Evolutionary conservation across 2,888 invertebrate genomes (phyloP).

Genomic region (Pristionchus fissidentatus): DNA sequence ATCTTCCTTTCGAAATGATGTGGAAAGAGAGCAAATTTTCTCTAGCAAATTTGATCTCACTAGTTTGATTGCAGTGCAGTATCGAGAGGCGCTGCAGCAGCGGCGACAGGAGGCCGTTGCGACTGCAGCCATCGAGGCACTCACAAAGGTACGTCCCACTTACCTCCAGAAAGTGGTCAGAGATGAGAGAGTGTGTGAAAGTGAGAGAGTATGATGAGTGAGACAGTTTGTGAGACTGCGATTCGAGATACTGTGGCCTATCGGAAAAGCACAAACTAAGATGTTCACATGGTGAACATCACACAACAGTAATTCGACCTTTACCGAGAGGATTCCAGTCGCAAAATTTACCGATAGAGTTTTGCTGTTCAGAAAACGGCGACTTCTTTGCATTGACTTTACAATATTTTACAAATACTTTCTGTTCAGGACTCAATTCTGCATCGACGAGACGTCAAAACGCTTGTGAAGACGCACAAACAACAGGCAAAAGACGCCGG

Average conservation of each 20-base stretch:
- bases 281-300: too few species aligned
- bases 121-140: conserved; percentile 75
- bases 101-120: conserved; percentile 74
- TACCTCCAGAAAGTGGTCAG: background rate
- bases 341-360: too few species aligned
- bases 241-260: too few species aligned
- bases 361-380: too few species aligned
- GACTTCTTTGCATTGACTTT: too few species aligned
- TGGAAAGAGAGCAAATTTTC: background rate
- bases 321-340: too few species aligned
- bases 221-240: too few species aligned
- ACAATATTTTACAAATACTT: background rate
- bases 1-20: background rate
- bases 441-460: conserved; percentile 74
- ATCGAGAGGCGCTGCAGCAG: conserved; percentile 75
- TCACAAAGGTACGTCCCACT: conserved; percentile 61
- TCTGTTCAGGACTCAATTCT: conserved; percentile 69
- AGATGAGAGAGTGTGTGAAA: too few species aligned
- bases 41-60: background rate
- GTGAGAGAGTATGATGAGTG: too few species aligned
- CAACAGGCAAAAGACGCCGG: conserved; percentile 57
- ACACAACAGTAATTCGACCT: too few species aligned
- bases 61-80: conserved; percentile 69
- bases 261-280: too few species aligned
- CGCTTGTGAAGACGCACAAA: conserved; percentile 68